These are phyloP conservation scores for Sclerurus mexicanus DNA, from an alignment of 2,113 vertebrate genomes.

Conservation along the genomic window DNA sequence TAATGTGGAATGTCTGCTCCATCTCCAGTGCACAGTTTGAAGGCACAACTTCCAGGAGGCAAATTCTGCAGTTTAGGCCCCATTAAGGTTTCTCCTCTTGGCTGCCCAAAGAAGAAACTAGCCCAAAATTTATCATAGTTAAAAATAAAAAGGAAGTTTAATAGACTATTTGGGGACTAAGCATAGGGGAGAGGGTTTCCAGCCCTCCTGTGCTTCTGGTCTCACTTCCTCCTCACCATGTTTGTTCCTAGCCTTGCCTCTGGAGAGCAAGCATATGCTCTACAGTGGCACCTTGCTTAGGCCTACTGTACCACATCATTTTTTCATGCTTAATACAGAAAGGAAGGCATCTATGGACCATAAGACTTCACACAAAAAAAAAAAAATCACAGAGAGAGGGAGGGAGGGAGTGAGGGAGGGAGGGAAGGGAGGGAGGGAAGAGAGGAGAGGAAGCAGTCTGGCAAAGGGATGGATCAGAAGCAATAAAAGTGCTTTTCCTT, in stretches of 20 bases:
- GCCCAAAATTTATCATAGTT: neutral
- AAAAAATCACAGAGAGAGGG: neutral
- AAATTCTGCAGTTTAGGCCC: neutral
- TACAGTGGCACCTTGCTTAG: neutral
- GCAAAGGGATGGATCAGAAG: neutral
- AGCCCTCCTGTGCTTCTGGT: neutral
- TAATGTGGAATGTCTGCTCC: neutral
- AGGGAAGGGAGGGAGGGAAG: neutral
- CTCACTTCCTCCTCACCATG: fast-evolving
- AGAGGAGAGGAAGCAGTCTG: neutral
- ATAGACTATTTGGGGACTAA: neutral
- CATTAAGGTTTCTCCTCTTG: neutral
- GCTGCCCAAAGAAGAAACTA: neutral
- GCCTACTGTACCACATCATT: neutral
- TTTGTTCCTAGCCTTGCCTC: neutral
- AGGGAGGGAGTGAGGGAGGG: neutral
- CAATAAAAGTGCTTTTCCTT: neutral
- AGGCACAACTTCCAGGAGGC: neutral
- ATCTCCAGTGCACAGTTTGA: neutral
- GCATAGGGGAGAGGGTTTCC: neutral
- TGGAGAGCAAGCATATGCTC: neutral
- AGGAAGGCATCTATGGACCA: neutral
- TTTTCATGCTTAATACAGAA: neutral
- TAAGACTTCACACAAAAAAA: neutral
- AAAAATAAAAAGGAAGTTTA: neutral